Base-by-base conservation (phyloP, 2,888 invertebrate genomes). In the Myathropa florea region DNA sequence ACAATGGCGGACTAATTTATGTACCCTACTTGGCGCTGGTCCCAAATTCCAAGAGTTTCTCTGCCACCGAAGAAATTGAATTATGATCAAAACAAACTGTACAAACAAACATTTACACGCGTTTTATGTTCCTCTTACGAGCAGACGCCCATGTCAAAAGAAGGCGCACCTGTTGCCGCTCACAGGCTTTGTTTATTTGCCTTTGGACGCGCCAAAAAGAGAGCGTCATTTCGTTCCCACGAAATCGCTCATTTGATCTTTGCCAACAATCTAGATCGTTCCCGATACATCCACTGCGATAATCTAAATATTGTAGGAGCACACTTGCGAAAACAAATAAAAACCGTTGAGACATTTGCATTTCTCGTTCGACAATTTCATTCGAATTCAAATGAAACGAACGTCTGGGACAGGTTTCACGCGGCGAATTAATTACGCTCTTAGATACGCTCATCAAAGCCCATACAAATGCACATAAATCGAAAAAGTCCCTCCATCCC, bases 381-480 rank as follows among this genome's bases (percentile, higher is more conserved):
- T 18, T 46, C 46, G 18, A 46, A 46, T 46, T 30, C 30, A 7
- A n/a, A 46, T 2, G 2, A n/a, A n/a, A n/a, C 39, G 39, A 6
- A 46, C 39, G 46, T 46, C 33, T 33, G 33, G 33, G 33, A 18
- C 46, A 18, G 46, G 46, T 46, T 36, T 60, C 9, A 70, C 18
- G 57, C 33, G 33, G 33, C 33, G 33, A 70, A 70, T 57, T 57
- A 57, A 71, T 60, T 70, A 64, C 64, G 10, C 55, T 30, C 53
- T 53, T 28, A 75, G 63, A 23, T 28, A 60, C 30, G 67, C 68
- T 60, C 83, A 83, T 78, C 78, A 64, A 59, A 57, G 73, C 68
- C 72, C 64, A 78, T 73, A 59, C 68, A 73, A 78, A 83, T 72
- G 72, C 63, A 72, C 83, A 83, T 83, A 83, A 83, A 78, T 83